Evolutionary conservation across 1,140 invertebrate genomes (phyloP).

Genomic region (Periplaneta americana): DNA sequence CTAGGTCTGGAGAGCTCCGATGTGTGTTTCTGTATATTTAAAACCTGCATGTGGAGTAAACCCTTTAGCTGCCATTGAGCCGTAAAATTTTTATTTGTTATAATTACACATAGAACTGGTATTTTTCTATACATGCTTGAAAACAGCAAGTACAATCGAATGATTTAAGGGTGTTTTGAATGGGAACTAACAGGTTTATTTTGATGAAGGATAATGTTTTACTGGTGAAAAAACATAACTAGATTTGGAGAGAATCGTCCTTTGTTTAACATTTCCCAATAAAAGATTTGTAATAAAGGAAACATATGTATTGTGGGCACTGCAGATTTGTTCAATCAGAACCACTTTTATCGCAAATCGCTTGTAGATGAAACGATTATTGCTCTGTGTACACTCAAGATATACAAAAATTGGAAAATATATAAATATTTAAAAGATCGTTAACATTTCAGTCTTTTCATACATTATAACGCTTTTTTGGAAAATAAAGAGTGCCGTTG

Average conservation of each 20-base stretch:
- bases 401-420: too few relatives aligned
- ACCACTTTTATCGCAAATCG: background rate
- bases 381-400: background rate
- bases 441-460: too few relatives aligned
- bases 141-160: background rate
- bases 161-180: background rate
- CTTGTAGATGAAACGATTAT: background rate
- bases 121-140: background rate
- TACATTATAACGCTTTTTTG: too few relatives aligned
- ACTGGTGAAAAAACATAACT: background rate
- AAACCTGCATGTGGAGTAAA: background rate
- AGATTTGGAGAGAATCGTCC: background rate
- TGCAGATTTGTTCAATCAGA: background rate
- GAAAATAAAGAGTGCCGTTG: too few relatives aligned
- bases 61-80: background rate
- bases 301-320: background rate
- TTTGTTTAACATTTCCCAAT: background rate
- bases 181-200: background rate
- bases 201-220: background rate
- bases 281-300: background rate
- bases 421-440: too few relatives aligned
- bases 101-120: background rate
- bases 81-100: background rate
- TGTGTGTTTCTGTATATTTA: background rate
- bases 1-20: background rate